Evolutionary conservation across 2,797 vertebrate species (phyloP), one percentile per base, ranked within the genome.

Genomic region (Microchirus variegatus): DNA sequence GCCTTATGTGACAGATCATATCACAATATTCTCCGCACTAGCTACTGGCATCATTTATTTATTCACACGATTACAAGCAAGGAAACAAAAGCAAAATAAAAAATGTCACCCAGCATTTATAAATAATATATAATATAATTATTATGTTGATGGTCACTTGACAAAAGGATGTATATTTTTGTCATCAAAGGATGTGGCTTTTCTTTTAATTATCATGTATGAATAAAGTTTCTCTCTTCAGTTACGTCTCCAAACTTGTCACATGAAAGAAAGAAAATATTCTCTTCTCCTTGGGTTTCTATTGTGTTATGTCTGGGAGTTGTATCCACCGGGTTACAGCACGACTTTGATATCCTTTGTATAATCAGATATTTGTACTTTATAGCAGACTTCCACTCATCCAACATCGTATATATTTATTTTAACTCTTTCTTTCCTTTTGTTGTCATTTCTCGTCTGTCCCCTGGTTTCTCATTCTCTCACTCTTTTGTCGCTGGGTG

Each of bases 231-330:
- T 69, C 47, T 65, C 36, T 70, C 45, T 53, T 63, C 56, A 77
- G 80, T 71, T 63, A 59, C 47, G 46, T 76, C 74, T 77, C 38
- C 67, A 19, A 77, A 61, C 82, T 67, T 82, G 81, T 87, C 88
- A 87, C 83, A 90, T 87, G 59, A 90, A 90, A 90, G 78, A n/a
- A n/a, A n/a, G 40, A 70, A 14, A 22, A 63, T 70, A 61, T 77
- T 77, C 54, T 40, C 48, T 60, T 66, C 48, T 17, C 75, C 51
- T 65, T 66, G 38, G 47, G 61, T 72, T 65, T 59, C 78, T 54
- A 31, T 52, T 45, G 56, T 72, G 71, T 77, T 48, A 63, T 67
- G 50, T 67, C 48, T 73, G 75, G 77, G n/a, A n/a, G n/a, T n/a
- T n/a, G 69, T 67, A 69, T 79, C 74, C 46, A 41, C 50, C 57